Base-by-base conservation (phyloP, 2,797 vertebrate species). In the Esox masquinongy region DNA sequence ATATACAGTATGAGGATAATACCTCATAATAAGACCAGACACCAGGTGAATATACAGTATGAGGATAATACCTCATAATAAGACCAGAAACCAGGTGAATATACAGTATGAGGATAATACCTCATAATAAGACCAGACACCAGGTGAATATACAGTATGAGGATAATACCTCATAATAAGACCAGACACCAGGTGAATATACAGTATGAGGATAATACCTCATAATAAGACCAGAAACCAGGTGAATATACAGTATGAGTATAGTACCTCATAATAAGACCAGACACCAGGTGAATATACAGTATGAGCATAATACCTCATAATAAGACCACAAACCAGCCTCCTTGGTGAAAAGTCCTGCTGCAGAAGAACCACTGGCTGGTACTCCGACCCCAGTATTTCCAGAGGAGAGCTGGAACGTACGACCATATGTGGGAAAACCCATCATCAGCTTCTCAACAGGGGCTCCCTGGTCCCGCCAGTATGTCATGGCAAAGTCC, bases 11-110 rank as follows among this genome's bases (percentile, higher is more conserved):
- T n/a, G n/a, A n/a, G n/a, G 34, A 34, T 4, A 43, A 43, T 22
- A 96, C 95, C 94, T 96, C 95, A 76, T 93, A 96, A 84, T 95
- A 95, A 68, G 95, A 93, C 93, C 87, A 92, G 83, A 95, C 88
- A 29, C 95, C 94, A 0, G 90, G 36, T 39, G 36, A 39, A 39
- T 39, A 39, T 39, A 39, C 7, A 39, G 7, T 39, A 5, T 39
- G 36, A 2, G 5, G 2, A 39, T 4, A 47, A 47, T 24, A 96
- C 95, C 94, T 96, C 95, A 76, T 93, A 96, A 84, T 95, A 95
- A 68, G 95, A 93, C 93, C 87, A 92, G 83, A 95, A 88, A 29
- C 95, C 94, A 0, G 90, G 36, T 39, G 36, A 39, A 39, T 39
- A 39, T 39, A 39, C 7, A 39, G 7, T 39, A 5, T 39, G 36